A percentile compares a stretch with the other conserved stretches of the same genome.
These are phyloP conservation scores for Chrysotoxum bicinctum DNA, from an alignment of 2,888 invertebrate genomes.

Conservation along the genomic window DNA sequence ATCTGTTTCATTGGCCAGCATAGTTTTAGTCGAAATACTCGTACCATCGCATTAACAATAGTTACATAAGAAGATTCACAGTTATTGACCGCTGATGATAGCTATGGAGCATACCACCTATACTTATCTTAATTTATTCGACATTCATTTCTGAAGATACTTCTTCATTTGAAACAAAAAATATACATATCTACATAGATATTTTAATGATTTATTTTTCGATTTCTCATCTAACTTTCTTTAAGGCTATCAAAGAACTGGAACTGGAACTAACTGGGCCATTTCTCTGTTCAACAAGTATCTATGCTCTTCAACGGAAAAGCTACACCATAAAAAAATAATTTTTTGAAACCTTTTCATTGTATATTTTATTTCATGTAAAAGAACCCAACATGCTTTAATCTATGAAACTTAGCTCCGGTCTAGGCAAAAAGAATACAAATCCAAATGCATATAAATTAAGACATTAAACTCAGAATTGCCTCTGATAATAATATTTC, in stretches of 20 bases:
- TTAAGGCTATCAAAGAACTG: slow-evolving; percentile 9
- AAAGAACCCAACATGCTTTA: neutral
- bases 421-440: neutral
- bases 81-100: slow-evolving; percentile 6
- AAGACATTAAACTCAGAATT: neutral
- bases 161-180: slow-evolving; percentile 7
- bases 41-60: neutral
- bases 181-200: neutral
- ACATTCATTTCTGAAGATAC: neutral
- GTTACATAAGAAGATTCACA: slow-evolving; percentile 23
- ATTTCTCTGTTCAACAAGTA: slow-evolving; percentile 18
- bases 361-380: neutral
- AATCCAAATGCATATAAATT: neutral
- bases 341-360: slow-evolving; percentile 6
- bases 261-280: slow-evolving; percentile 19
- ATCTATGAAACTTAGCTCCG: neutral
- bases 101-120: neutral
- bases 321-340: neutral
- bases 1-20: neutral
- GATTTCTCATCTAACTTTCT: slow-evolving; percentile 61
- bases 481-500: neutral
- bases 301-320: neutral
- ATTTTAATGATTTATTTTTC: slow-evolving; percentile 43
- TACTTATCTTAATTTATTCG: slow-evolving; percentile 10
- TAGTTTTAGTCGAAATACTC: neutral